Evolutionary conservation across 1,140 invertebrate genomes (phyloP), one percentile per base, ranked within the genome.

Genomic region (Orius laevigatus): DNA sequence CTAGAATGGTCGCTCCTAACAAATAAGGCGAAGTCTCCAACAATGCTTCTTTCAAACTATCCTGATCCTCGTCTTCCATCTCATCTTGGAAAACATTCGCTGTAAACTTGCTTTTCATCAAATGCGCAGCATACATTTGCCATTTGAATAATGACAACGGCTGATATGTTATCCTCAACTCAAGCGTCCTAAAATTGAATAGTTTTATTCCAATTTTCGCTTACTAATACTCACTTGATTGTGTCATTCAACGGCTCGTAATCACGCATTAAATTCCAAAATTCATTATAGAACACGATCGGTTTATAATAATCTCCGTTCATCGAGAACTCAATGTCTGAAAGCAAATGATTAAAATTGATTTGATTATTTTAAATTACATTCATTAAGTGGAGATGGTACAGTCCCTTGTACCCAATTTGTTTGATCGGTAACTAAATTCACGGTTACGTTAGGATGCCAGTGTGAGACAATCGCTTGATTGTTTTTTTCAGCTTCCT

Each of bases 361-460:
- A 46, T 11, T 36, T 5, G 19, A 20, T 12, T 6, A 2, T 14
- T 18, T 31, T 43, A 42, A 66, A 67, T 70, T 65, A 79, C 78
- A 93, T 62, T 95, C 87, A 71, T 96, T 87, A 2, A 98, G 66
- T 25, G 93, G 92, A 35, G 81, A 72, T 5, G 93, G 92, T 8
- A 98, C 78, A 58, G 73, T 79, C 54, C 88, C 91, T 59, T 76
- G 74, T 8, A 83, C 75, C 94, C 94, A 98, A 53, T 80, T 78
- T 0, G 92, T 95, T 63, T 93, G 87, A 67, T 98, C 95, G 51
- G 84, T 84, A 16, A 98, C 78, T 33, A 98, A 62, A 67, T 95
- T 97, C 19, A 99, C 72, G 0, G 95, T 99, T 51, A 98, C 64
- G 72, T 99, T 99, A 1, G 93, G 91, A 76, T 99, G 96, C 94